Evolutionary conservation across 2,113 vertebrate genomes (phyloP).

Genomic region (Serinus canaria): DNA sequence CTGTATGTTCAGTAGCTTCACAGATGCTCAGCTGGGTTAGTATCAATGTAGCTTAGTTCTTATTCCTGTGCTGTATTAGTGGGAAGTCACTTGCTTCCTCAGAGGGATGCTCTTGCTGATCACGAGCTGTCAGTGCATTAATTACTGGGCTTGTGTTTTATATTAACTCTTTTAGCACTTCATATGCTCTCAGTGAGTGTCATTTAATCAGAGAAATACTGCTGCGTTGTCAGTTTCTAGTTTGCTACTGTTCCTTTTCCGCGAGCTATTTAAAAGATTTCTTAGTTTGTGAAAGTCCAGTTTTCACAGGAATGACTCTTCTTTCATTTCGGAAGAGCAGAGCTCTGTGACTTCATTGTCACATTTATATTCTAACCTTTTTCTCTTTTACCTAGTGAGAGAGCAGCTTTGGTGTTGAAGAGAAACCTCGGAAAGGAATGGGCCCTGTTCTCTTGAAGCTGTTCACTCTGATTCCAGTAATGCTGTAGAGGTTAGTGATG

Average conservation of each 20-base stretch:
- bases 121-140: background rate
- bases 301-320: background rate
- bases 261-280: background rate
- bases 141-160: background rate
- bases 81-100: background rate
- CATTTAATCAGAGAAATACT: background rate
- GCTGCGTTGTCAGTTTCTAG: background rate
- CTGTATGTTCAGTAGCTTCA: rapidly evolving
- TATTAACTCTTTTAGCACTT: background rate
- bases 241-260: background rate
- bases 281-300: background rate
- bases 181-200: background rate
- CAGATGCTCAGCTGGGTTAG: background rate
- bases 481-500: constrained; percentile 54
- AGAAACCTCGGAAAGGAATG: constrained; percentile 33
- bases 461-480: constrained; percentile 28
- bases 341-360: background rate
- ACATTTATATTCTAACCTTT: constrained; percentile 20
- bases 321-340: background rate
- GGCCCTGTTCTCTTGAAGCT: constrained; percentile 30
- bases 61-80: background rate
- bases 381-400: constrained; percentile 17
- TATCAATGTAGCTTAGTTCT: background rate
- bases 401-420: constrained; percentile 37
- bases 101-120: background rate